These are phyloP conservation scores for Tupaia chinensis DNA, from an alignment of 2,113 vertebrate genomes.

Conservation along the genomic window DNA sequence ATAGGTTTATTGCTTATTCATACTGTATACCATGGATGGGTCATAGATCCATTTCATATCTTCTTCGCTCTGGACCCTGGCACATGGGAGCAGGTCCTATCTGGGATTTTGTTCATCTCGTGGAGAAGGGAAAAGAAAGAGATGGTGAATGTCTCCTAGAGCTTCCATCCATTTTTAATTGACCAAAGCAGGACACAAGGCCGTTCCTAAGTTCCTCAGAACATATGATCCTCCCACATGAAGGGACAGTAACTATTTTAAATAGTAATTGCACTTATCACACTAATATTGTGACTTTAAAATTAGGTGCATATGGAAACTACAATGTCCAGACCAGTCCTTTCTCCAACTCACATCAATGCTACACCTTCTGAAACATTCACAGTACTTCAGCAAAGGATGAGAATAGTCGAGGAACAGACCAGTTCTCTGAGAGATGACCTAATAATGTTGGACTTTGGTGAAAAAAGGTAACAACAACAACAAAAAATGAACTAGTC, in stretches of 20 bases:
- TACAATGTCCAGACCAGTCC: slow-evolving; percentile 70
- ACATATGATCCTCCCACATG: neutral
- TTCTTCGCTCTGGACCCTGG: neutral
- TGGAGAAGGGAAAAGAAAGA: neutral
- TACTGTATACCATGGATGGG: neutral
- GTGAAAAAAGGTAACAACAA: slow-evolving; percentile 73
- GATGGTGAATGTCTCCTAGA: slow-evolving; percentile 33
- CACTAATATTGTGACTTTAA: slow-evolving; percentile 30
- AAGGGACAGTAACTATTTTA: neutral
- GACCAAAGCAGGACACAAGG: neutral
- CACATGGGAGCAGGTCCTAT: neutral
- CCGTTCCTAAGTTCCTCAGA: neutral
- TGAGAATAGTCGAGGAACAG: slow-evolving; percentile 87
- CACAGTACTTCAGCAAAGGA: slow-evolving; percentile 83
- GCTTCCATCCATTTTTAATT: neutral
- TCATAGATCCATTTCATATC: neutral
- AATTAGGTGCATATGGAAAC: slow-evolving; percentile 52
- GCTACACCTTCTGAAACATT: slow-evolving; percentile 84
- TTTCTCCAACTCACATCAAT: slow-evolving; percentile 77
- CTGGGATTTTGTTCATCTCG: neutral
- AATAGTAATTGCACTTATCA: neutral
- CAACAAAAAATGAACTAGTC: neutral
- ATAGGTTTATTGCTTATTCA: neutral
- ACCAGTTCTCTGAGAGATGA: slow-evolving; percentile 81
- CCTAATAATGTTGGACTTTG: slow-evolving; percentile 78